Percentiles rank a stretch among this genome's conserved stretches.
These are phyloP conservation scores for Cotesia glomerata DNA, from an alignment of 1,140 invertebrate genomes.

Conservation along the genomic window DNA sequence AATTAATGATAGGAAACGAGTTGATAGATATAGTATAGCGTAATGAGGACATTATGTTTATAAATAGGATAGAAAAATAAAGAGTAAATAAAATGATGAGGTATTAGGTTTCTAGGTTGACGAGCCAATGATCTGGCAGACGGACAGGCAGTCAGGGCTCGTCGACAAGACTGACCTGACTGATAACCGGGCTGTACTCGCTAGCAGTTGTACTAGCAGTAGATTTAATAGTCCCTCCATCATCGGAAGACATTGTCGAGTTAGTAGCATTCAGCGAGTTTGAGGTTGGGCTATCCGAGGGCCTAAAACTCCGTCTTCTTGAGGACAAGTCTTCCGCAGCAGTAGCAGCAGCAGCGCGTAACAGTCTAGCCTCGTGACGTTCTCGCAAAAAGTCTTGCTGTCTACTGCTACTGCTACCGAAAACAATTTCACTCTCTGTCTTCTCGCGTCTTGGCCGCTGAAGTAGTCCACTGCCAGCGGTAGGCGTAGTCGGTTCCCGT, in stretches of 20 bases:
- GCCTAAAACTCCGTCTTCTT: conserved; percentile 62
- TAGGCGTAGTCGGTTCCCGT: conserved; percentile 50
- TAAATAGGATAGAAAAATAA: not conserved
- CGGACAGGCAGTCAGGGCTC: conserved; percentile 48
- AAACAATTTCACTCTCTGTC: conserved; percentile 84
- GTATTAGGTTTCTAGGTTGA: not conserved
- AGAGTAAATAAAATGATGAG: not conserved
- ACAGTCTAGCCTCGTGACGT: conserved; percentile 52
- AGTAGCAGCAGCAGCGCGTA: conserved; percentile 40
- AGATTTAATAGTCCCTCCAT: conserved; percentile 56
- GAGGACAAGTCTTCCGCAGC: conserved; percentile 47
- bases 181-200: conserved; percentile 59
- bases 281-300: conserved; percentile 45
- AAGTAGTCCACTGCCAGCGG: conserved; percentile 38
- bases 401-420: conserved; percentile 67
- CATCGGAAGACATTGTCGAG: conserved; percentile 45
- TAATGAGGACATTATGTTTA: not conserved
- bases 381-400: conserved; percentile 57
- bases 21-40: not conserved
- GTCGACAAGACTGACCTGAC: conserved; percentile 56
- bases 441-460: conserved; percentile 79
- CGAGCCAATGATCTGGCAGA: conserved; percentile 42
- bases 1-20: not conserved
- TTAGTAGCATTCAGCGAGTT: not conserved
- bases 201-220: conserved; percentile 59